Evolutionary conservation across 2,888 invertebrate genomes (phyloP), one percentile per base, ranked within the genome.

Genomic region (Chydorus sphaericus): DNA sequence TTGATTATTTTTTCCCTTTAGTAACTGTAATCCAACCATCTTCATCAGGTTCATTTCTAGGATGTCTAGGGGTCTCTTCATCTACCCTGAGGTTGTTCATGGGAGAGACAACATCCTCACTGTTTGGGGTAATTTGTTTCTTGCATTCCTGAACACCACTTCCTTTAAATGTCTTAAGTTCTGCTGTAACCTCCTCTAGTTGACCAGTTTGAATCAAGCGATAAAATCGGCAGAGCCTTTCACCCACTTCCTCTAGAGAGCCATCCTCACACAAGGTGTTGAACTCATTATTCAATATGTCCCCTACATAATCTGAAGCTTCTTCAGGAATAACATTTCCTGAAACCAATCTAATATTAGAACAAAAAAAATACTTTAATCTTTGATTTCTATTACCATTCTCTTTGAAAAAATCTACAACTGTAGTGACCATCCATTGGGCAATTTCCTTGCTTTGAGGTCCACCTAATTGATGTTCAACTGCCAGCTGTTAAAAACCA

Each of bases 391-490:
- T n/a, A n/a, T 18, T 36, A 57, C 57, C 48, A 37, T 54, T 57
- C 23, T 54, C 48, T 31, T 48, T 23, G 30, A 57, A 57, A 26
- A 57, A 57, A 10, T 57, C 38, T 11, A 26, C 48, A 23, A 48
- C 48, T 4, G 36, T 33, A 18, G 38, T 39, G 16, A 48, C 48
- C 58, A 58, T 58, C 58, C 58, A 58, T 14, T 44, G 20, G 23
- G 57, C 58, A 69, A 81, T 82, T 71, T 82, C 76, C 71, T 77
- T 78, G 44, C 82, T 80, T 62, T 80, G 77, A 20, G 78, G 77
- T 23, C 82, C 81, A 31, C 80, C 82, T 80, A 81, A 80, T 61
- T 79, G 80, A 76, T 84, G 81, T 68, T 83, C 82, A 0, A 83
- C 82, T 31, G 82, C 82, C 29, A 83, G 68, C 62, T 57, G 11